Evolutionary conservation across 2,797 vertebrate species (phyloP).

Genomic region (Chelon auratus): DNA sequence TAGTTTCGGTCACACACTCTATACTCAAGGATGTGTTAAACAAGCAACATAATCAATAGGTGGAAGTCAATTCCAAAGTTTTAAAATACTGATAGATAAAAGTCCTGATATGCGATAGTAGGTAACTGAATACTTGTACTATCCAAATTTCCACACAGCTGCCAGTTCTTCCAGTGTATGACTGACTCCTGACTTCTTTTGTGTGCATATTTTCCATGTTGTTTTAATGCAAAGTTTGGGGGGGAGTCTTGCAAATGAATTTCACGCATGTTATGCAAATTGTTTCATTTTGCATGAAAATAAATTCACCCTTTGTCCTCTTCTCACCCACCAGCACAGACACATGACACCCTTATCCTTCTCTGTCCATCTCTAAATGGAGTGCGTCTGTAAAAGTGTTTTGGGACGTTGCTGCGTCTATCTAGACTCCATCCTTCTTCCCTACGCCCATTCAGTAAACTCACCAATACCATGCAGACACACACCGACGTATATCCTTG

Average conservation of each 20-base stretch:
- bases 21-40: constrained; percentile 62
- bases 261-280: constrained; percentile 67
- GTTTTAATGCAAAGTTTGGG: constrained; percentile 69
- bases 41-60: constrained; percentile 66
- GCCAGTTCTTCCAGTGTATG: constrained; percentile 1
- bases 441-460: constrained; percentile 15
- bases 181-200: constrained; percentile 11
- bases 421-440: not conserved
- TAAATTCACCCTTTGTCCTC: constrained; percentile 50
- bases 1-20: constrained; percentile 49
- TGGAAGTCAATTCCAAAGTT: constrained; percentile 39
- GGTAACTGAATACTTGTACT: not conserved
- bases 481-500: constrained; percentile 12
- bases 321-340: constrained; percentile 42
- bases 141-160: constrained; percentile 11
- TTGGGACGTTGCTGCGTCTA: not conserved
- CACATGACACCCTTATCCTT: constrained; percentile 46
- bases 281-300: constrained; percentile 73
- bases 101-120: not conserved
- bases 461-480: not conserved
- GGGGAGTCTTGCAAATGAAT: constrained; percentile 65
- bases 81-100: constrained; percentile 36
- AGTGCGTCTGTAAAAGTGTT: constrained; percentile 9
- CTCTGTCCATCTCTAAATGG: constrained; percentile 26
- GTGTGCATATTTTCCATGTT: constrained; percentile 57